Conservation (phyloP, 2,888 invertebrate genomes). For the Acleris literana region DNA sequence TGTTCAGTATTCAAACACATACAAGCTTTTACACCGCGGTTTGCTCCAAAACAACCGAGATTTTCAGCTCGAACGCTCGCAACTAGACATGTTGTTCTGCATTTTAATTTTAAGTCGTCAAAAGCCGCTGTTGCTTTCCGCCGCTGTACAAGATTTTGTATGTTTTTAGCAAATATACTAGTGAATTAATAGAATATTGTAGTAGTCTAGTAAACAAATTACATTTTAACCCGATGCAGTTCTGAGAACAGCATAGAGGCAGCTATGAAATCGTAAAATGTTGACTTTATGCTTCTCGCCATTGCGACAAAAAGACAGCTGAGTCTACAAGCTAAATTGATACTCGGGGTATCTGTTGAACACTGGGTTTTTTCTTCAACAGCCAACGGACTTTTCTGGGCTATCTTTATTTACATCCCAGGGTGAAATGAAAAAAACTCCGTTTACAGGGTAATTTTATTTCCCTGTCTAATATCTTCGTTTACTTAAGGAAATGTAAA, state of each 20-base stretch:
- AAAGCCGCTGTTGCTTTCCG: conserved; percentile 13
- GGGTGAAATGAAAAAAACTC: conserved; percentile 32
- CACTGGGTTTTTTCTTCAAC: conserved; percentile 26
- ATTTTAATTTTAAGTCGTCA: conserved; percentile 24
- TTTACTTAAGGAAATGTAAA: conserved; percentile 31
- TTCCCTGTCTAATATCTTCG: conserved; percentile 33
- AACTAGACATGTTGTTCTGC: conserved; percentile 20
- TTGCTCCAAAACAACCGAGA: conserved; percentile 19
- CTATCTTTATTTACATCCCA: conserved; percentile 34
- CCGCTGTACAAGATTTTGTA: conserved; percentile 21
- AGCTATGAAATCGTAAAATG: conserved; percentile 24
- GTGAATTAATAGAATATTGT: conserved; percentile 21
- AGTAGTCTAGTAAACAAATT: conserved; percentile 19
- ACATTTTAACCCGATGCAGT: conserved; percentile 17
- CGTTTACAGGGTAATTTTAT: conserved; percentile 34
- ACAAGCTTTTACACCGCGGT: conserved; percentile 31
- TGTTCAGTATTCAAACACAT: conserved; percentile 71
- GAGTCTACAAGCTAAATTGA: conserved; percentile 31
- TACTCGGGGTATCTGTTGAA: conserved; percentile 27
- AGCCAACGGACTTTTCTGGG: conserved; percentile 19
- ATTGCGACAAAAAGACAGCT: conserved; percentile 32
- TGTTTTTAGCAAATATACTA: conserved; percentile 28
- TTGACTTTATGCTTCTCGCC: conserved; percentile 15
- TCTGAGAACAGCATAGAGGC: conserved; percentile 9
- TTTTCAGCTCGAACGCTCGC: conserved; percentile 21